Percentiles rank a stretch among this genome's conserved stretches.
phyloP scores from a whole-genome alignment of 2,113 vertebrate species.

The Nerophis lumbriciformis region DNA sequence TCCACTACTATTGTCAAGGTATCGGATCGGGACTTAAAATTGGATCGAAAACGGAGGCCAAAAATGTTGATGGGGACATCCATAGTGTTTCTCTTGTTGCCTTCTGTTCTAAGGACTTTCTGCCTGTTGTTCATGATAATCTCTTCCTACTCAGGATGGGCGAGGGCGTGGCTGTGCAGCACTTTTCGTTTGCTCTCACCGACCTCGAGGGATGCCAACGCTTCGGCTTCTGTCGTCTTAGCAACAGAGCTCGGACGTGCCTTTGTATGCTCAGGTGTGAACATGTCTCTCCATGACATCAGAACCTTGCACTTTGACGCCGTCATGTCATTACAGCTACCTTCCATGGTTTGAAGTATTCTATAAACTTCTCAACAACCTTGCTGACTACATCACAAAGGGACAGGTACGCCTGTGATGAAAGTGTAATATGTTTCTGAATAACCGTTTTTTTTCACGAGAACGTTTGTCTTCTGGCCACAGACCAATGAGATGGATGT shows the following conservation, averaged over 20 bases:
- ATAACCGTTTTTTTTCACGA: not conserved
- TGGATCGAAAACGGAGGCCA: no score
- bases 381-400: conserved; percentile 79
- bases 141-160: conserved; percentile 57
- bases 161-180: conserved; percentile 74
- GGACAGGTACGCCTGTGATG: conserved; percentile 71
- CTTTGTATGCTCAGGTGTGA: conserved; percentile 84
- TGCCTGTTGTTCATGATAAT: not conserved
- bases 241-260: conserved; percentile 74
- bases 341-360: conserved; percentile 91
- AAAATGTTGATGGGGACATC: no score
- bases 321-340: conserved; percentile 63
- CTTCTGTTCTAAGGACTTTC: no score
- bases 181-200: conserved; percentile 88
- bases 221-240: conserved; percentile 85
- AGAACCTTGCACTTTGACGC: not conserved
- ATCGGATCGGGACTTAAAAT: no score
- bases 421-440: not conserved
- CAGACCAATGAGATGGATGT: conserved; percentile 74
- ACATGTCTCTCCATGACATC: not conserved
- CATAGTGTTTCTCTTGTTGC: no score
- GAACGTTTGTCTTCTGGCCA: conserved; percentile 3
- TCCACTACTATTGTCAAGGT: no score
- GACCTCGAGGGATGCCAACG: conserved; percentile 82
- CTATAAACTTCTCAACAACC: conserved; percentile 85